Percentiles rank a stretch among this genome's conserved stretches.
These are phyloP conservation scores for Mus spretus DNA, from an alignment of 2,797 vertebrate species.

Conservation along the genomic window DNA sequence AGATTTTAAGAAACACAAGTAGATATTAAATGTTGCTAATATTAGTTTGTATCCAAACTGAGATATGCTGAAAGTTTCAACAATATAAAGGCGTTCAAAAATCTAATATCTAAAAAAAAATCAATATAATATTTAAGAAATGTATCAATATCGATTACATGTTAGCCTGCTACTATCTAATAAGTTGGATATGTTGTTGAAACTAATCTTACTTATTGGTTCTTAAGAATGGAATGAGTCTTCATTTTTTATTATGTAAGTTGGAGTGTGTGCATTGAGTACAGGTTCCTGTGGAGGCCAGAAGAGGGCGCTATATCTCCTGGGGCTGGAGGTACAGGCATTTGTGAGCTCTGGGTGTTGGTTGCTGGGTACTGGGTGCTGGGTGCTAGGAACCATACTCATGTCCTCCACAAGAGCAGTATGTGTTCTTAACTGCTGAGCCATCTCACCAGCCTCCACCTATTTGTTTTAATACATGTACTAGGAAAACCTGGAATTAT, in stretches of 20 bases:
- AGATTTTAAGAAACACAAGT: conserved; percentile 7
- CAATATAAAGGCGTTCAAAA: conserved; percentile 27
- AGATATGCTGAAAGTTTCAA: neutral
- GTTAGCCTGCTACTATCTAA: neutral
- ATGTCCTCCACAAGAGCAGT: neutral
- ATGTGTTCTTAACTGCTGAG: neutral
- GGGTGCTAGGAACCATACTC: neutral
- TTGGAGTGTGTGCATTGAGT: neutral
- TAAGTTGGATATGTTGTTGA: neutral
- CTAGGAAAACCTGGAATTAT: neutral
- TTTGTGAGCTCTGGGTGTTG: neutral
- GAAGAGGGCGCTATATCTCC: neutral
- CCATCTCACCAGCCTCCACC: neutral
- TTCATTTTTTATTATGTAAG: neutral
- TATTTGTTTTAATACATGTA: neutral
- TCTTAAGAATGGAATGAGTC: too few species aligned
- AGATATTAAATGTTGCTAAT: neutral
- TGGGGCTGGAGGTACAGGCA: neutral
- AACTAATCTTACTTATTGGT: neutral
- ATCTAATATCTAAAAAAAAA: conserved; percentile 17
- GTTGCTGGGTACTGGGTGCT: neutral
- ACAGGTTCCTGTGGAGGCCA: neutral
- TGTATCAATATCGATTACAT: conserved; percentile 13
- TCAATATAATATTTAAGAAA: conserved; percentile 22
- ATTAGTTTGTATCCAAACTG: conserved; percentile 6